Evolutionary conservation across 2,113 vertebrate genomes (phyloP).

Genomic region (Eulacestoma nigropectus): DNA sequence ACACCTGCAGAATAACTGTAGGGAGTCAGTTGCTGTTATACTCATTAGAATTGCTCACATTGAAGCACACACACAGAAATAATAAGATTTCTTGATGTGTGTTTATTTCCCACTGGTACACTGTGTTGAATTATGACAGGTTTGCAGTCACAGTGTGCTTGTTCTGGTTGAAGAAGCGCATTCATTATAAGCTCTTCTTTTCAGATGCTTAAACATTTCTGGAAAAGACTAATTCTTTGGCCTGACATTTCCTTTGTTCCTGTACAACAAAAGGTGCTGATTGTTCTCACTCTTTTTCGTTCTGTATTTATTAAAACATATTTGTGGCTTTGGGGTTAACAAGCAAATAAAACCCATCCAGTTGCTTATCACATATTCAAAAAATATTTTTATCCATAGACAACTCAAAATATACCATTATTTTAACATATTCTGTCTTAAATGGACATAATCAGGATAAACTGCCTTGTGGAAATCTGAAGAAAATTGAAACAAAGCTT

Average conservation of each 20-base stretch:
- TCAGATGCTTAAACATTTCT: slow-evolving; percentile 37
- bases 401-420: background rate
- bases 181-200: slow-evolving; percentile 48
- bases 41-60: slow-evolving; percentile 54
- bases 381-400: background rate
- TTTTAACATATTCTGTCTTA: background rate
- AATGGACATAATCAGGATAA: background rate
- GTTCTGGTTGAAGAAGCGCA: slow-evolving; percentile 51
- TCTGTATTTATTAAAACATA: background rate
- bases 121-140: slow-evolving; percentile 21
- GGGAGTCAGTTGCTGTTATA: background rate
- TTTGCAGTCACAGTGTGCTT: slow-evolving; percentile 14
- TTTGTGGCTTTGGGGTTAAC: background rate
- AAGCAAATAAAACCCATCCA: background rate
- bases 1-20: background rate
- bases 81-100: slow-evolving; percentile 57
- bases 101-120: slow-evolving; percentile 57
- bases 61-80: slow-evolving; percentile 44
- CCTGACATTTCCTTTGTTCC: slow-evolving; percentile 17
- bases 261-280: background rate
- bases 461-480: background rate
- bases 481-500: background rate
- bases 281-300: background rate
- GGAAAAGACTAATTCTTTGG: slow-evolving; percentile 15
- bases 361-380: background rate